Evolutionary conservation across 2,888 invertebrate species (phyloP).

Genomic region (Amiota communis): DNA sequence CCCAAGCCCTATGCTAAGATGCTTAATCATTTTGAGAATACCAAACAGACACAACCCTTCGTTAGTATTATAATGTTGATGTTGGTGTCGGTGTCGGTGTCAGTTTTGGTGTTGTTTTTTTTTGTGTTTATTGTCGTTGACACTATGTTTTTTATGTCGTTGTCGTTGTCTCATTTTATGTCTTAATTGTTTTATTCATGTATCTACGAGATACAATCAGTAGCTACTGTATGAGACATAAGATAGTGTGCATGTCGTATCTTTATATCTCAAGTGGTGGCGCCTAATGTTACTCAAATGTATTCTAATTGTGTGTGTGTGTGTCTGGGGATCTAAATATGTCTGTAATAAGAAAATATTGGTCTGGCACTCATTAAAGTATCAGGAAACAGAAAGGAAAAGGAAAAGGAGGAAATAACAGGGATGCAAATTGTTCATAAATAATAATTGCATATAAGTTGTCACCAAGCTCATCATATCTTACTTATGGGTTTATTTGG

Average conservation of each 20-base stretch:
- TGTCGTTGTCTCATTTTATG: conserved; percentile 26
- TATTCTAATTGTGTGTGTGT: neutral
- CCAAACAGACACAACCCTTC: neutral
- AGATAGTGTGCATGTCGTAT: neutral
- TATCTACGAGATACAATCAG: neutral
- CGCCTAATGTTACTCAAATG: conserved; percentile 55
- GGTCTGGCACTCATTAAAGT: too few relatives aligned
- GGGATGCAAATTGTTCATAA: too few relatives aligned
- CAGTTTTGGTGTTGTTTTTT: too few relatives aligned
- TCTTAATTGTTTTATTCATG: conserved; percentile 33
- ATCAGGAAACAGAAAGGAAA: too few relatives aligned
- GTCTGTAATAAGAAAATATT: neutral
- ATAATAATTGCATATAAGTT: too few relatives aligned
- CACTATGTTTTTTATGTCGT: conserved; percentile 25
- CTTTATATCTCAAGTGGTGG: conserved; percentile 26
- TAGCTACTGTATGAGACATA: conserved; percentile 6
- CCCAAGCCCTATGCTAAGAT: neutral
- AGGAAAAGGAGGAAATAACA: too few relatives aligned
- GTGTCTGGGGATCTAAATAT: neutral
- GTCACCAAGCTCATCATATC: too few relatives aligned
- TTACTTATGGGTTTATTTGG: too few relatives aligned
- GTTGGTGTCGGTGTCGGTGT: too few relatives aligned
- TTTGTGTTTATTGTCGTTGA: neutral
- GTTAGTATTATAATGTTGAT: neutral
- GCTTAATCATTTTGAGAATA: conserved; percentile 42